These are phyloP conservation scores for Anniella stebbinsi DNA, from an alignment of 2,797 vertebrate species.

Conservation along the genomic window DNA sequence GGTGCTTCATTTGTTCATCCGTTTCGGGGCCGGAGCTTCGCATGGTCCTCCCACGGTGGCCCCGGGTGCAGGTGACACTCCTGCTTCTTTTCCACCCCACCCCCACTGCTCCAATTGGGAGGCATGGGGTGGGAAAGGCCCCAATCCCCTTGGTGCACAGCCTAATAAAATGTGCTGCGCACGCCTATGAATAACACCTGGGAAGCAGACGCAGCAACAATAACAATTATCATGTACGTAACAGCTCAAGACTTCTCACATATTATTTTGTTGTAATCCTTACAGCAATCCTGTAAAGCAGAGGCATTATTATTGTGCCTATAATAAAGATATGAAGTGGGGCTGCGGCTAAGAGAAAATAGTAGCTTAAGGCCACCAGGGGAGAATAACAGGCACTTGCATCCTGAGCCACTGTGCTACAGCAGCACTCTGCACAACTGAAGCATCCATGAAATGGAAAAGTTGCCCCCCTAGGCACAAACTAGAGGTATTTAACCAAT, in stretches of 20 bases:
- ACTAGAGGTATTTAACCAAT: neutral
- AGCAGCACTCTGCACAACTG: neutral
- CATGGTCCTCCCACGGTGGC: too few species aligned
- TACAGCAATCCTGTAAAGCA: neutral
- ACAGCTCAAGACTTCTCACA: neutral
- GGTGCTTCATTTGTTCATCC: too few species aligned
- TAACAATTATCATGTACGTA: neutral
- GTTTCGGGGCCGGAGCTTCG: too few species aligned
- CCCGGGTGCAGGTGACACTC: too few species aligned
- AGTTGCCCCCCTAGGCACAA: neutral
- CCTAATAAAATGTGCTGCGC: too few species aligned
- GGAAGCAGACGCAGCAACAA: neutral
- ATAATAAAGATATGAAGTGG: neutral
- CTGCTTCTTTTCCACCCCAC: too few species aligned
- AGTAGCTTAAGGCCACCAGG: neutral
- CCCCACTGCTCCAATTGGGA: too few species aligned
- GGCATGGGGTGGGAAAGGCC: too few species aligned
- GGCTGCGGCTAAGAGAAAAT: neutral
- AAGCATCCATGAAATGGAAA: neutral
- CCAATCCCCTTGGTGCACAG: too few species aligned
- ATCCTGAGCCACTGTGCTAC: neutral
- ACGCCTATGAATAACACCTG: too few species aligned
- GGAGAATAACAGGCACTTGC: neutral
- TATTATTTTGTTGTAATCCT: neutral
- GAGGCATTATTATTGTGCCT: neutral